These are phyloP conservation scores for Hemichromis elongatus DNA, from an alignment of 2,113 vertebrate genomes.

Conservation along the genomic window DNA sequence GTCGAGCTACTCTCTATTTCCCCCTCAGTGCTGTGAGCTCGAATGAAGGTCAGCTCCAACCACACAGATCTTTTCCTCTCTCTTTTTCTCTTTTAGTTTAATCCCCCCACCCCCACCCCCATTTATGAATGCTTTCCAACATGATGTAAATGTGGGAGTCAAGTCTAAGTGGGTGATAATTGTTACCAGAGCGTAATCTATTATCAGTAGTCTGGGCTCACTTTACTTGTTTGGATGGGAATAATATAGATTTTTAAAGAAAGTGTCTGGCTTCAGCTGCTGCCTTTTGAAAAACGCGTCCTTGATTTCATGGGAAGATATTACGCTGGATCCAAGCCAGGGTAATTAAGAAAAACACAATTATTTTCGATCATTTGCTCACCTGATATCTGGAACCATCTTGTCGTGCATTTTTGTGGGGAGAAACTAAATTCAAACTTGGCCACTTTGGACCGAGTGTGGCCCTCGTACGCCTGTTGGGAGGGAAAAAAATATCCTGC, in stretches of 20 bases:
- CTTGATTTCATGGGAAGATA: slow-evolving; percentile 21
- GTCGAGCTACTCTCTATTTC: slow-evolving; percentile 40
- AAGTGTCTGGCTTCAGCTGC: neutral
- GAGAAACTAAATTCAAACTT: neutral
- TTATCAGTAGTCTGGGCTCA: slow-evolving; percentile 63
- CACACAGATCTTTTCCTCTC: neutral
- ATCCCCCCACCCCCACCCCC: neutral
- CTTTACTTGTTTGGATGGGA: slow-evolving; percentile 41
- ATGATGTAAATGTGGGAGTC: slow-evolving; percentile 59
- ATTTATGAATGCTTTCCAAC: slow-evolving; percentile 39
- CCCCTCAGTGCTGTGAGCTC: slow-evolving; percentile 37
- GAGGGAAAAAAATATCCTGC: neutral
- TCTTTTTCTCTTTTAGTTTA: neutral
- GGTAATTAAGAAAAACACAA: neutral
- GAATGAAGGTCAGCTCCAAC: slow-evolving; percentile 60
- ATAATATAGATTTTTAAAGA: slow-evolving; percentile 10
- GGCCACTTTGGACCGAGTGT: neutral
- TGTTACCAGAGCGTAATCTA: slow-evolving; percentile 66
- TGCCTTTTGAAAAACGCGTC: slow-evolving; percentile 17
- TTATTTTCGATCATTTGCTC: neutral
- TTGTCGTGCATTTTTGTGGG: neutral
- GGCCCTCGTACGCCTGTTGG: neutral
- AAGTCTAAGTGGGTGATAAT: slow-evolving; percentile 68
- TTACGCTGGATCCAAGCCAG: slow-evolving; percentile 1
- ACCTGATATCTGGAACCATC: slow-evolving; percentile 5